Base-by-base conservation (phyloP, 23 tunicate genomes). In the Trididemnum miniatum region DNA sequence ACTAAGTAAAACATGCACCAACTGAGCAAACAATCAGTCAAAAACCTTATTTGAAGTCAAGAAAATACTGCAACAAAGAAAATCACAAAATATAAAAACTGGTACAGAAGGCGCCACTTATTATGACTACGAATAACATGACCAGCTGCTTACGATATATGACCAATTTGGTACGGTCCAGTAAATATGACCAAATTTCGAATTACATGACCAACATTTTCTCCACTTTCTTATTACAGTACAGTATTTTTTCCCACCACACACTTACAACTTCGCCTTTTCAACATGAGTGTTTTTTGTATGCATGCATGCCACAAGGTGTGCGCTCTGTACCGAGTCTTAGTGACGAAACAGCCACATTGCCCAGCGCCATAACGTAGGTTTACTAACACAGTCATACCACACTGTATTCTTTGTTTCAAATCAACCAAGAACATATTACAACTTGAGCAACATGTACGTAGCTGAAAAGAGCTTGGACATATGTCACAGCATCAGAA, bases 271-370 rank as follows among this genome's bases (percentile, higher is more conserved):
- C 80, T 74, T 74, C 62, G 80, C 80, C 80, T 74, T 74, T 74
- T 74, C 32, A 74, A 74, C 80, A 74, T 74, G 29, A 22, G 62
- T 74, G 80, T 49, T 39, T 74, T 67, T 38, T 67, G 75, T 67
- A 67, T 27, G 69, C 69, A 62, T 62, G 24, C 69, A 23, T 23
- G 69, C 69, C 28, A 50, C 24, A 18, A 50, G 15, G 77, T 71
- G 77, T 71, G 77, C 62, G 80, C 80, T 74, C 80, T 74, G 80
- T 74, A 71, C 80, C 80, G 80, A 64, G 80, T 39, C 80, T 74
- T 74, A 74, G 38, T 74, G 80, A 74, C 62, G 80, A 74, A 74
- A 74, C 80, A 74, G 80, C 38, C 80, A 35, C 80, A 74, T 74
- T 28, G 80, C 80, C 38, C 80, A 74, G 36, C 27, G 80, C 80